Percentiles rank a stretch among this genome's conserved stretches.
phyloP scores from a whole-genome alignment of 2,113 vertebrate genomes.

The Dicaeum eximium region DNA sequence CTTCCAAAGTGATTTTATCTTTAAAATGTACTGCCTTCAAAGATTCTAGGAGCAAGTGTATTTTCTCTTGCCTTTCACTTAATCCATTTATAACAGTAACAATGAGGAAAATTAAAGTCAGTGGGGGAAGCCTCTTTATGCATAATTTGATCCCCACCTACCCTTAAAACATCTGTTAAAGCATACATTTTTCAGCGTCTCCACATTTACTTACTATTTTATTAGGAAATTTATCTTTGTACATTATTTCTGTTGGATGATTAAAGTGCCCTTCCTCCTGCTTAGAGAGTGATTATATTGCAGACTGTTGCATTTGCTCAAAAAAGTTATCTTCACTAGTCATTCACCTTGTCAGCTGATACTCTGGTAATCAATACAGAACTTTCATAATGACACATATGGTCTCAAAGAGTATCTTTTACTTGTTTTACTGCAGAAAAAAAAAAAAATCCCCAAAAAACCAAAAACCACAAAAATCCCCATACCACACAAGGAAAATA shows the following conservation, averaged over 20 bases:
- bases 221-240: neutral
- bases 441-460: no score
- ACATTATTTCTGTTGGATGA: neutral
- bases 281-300: fast-evolving
- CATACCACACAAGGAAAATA: neutral
- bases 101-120: neutral
- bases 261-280: neutral
- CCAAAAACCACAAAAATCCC: neutral
- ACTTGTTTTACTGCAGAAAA: neutral
- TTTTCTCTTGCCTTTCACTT: neutral
- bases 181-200: neutral
- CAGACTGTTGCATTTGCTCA: neutral
- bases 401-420: neutral
- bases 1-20: neutral
- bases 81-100: neutral
- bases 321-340: neutral
- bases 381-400: neutral
- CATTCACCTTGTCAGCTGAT: neutral
- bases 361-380: neutral
- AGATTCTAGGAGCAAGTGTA: neutral
- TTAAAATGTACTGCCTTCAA: neutral
- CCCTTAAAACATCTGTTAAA: neutral
- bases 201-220: neutral
- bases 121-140: neutral
- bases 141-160: neutral